Conservation (phyloP, 1,140 invertebrate species). For the Coboldia fuscipes region DNA sequence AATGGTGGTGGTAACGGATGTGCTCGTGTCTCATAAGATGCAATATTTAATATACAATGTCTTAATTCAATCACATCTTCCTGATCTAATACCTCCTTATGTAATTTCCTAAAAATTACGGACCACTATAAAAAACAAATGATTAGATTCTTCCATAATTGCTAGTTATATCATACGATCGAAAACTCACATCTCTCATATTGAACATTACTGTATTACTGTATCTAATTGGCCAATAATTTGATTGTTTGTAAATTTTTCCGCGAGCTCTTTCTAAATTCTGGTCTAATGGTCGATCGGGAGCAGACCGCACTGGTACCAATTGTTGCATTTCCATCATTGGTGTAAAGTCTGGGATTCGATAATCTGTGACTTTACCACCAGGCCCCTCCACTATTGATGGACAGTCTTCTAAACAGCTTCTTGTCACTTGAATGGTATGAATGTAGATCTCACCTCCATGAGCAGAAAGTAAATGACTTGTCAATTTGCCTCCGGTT, state of each 20-base stretch:
- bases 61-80: slow-evolving; percentile 76
- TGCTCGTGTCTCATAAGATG: slow-evolving; percentile 63
- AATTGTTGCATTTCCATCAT: slow-evolving; percentile 72
- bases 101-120: too few species aligned
- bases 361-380: slow-evolving; percentile 84
- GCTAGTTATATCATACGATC: not conserved
- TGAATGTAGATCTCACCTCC: slow-evolving; percentile 94
- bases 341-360: slow-evolving; percentile 62
- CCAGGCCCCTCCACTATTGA: slow-evolving; percentile 86
- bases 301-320: slow-evolving; percentile 34
- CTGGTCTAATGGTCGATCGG: slow-evolving; percentile 20
- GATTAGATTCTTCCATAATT: slow-evolving; percentile 2
- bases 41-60: slow-evolving; percentile 62
- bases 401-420: slow-evolving; percentile 84
- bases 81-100: slow-evolving; percentile 62
- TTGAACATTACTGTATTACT: slow-evolving; percentile 81
- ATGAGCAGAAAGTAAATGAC: slow-evolving; percentile 81
- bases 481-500: slow-evolving; percentile 69
- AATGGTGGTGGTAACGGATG: slow-evolving; percentile 48
- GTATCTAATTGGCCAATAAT: slow-evolving; percentile 85
- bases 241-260: slow-evolving; percentile 52
- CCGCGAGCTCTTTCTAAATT: slow-evolving; percentile 35
- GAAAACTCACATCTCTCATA: slow-evolving; percentile 43
- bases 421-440: slow-evolving; percentile 62
- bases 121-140: too few species aligned